A percentile compares a stretch with the other conserved stretches of the same genome.
Evolutionary conservation across 2,888 invertebrate genomes (phyloP).

Genomic region (Xestoiulus laeticollis): DNA sequence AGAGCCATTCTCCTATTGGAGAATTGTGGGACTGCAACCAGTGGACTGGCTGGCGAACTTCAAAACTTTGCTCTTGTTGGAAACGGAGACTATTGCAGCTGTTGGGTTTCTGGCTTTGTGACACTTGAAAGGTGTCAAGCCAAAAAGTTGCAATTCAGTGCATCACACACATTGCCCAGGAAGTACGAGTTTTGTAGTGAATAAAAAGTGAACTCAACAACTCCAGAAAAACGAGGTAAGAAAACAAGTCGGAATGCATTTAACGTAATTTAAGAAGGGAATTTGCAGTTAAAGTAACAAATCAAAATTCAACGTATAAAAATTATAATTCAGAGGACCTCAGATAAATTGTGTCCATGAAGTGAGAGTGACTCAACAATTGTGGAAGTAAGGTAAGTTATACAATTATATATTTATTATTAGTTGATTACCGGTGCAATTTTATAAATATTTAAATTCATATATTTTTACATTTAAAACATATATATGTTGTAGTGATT

Average conservation of each 20-base stretch:
- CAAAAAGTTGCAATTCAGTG: neutral
- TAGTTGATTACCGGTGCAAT: too few species aligned
- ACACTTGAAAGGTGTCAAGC: neutral
- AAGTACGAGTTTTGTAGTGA: neutral
- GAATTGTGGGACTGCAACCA: neutral
- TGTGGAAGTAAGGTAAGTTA: too few species aligned
- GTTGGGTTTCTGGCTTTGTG: neutral
- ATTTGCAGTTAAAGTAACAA: neutral
- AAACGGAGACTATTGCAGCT: neutral
- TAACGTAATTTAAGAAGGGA: neutral
- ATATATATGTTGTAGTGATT: too few species aligned
- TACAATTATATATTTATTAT: too few species aligned
- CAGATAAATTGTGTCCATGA: too few species aligned
- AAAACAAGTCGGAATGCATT: neutral
- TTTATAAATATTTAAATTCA: too few species aligned
- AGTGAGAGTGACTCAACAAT: too few species aligned
- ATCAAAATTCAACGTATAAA: neutral
- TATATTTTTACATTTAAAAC: too few species aligned
- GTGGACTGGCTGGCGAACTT: neutral
- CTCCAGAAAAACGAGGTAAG: neutral
- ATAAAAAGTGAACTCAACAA: neutral
- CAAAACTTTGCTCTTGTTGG: neutral
- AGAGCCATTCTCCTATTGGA: slow-evolving; percentile 37
- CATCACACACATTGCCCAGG: neutral
- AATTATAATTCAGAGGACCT: too few species aligned